Evolutionary conservation across 2,797 vertebrate species (phyloP), one percentile per base, ranked within the genome.

Genomic region (Rhyacichthys aspro): DNA sequence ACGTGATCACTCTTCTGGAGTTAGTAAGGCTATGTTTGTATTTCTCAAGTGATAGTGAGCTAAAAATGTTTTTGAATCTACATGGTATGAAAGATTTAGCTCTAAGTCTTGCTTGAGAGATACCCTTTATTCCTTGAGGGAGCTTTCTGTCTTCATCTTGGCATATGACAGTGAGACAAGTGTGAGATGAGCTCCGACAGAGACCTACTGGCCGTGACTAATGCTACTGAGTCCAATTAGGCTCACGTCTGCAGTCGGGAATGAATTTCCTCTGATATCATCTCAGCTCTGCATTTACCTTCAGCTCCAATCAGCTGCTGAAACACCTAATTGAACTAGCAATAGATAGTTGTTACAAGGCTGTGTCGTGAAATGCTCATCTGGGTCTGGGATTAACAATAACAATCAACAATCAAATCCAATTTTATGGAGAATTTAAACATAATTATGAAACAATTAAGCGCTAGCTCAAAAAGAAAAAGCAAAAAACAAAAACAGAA

Each of bases 161-260:
- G 56, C 60, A 68, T 78, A 77, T 75, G 1, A 79, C 81, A 83
- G 79, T 70, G 66, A 41, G 41, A 76, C 64, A 34, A 55, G 45
- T 69, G 59, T 78, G 50, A 82, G 70, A 86, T 82, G 76, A 83
- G 72, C 84, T 67, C 70, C 81, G 64, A 79, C 71, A 76, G 78
- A 82, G 89, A 86, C 78, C 84, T 88, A 81, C 78, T 79, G 78
- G 81, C 82, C 74, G 83, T 88, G 80, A 86, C 78, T 84, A 75
- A 82, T 77, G 83, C 76, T 74, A 78, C 70, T 43, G 79, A 85
- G 82, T 78, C 85, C 83, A 88, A 90, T 91, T 90, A 91, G 79
- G 68, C 69, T 82, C 78, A 86, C 84, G 78, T 71, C 69, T 79
- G 74, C 55, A 72, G 72, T 58, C 61, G 80, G 78, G 88, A 86